Evolutionary conservation across 2,797 vertebrate species (phyloP).

Genomic region (Smutsia temminckii): DNA sequence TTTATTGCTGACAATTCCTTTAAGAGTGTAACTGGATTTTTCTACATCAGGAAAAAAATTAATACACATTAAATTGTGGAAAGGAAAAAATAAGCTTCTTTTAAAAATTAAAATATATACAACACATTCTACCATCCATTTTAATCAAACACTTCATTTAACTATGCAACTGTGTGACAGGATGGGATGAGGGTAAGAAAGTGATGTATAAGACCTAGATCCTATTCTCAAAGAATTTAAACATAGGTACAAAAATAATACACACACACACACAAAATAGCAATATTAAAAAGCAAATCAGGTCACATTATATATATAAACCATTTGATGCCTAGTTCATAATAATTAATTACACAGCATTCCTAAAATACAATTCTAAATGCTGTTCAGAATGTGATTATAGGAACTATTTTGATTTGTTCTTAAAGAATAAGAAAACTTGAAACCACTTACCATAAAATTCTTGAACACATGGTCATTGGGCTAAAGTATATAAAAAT

Average conservation of each 20-base stretch:
- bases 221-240: conserved; percentile 32
- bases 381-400: conserved; percentile 22
- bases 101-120: conserved; percentile 27
- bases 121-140: conserved; percentile 32
- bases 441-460: conserved; percentile 48
- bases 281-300: conserved; percentile 34
- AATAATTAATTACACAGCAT: conserved; percentile 13
- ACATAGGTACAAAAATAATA: conserved; percentile 30
- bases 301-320: neutral
- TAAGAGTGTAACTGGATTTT: conserved; percentile 89
- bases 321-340: neutral
- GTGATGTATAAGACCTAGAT: conserved; percentile 9
- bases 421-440: conserved; percentile 31
- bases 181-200: neutral
- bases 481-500: neutral
- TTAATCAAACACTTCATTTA: conserved; percentile 40
- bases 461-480: neutral
- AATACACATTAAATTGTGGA: conserved; percentile 35
- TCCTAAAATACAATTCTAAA: conserved; percentile 54
- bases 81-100: conserved; percentile 42
- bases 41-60: conserved; percentile 82
- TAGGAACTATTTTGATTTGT: conserved; percentile 16
- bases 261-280: neutral
- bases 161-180: neutral
- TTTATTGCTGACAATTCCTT: conserved; percentile 90